A percentile compares a stretch with the other conserved stretches of the same genome.
phyloP scores from a whole-genome alignment of 2,888 invertebrate species.

The Hypomecis punctinalis region DNA sequence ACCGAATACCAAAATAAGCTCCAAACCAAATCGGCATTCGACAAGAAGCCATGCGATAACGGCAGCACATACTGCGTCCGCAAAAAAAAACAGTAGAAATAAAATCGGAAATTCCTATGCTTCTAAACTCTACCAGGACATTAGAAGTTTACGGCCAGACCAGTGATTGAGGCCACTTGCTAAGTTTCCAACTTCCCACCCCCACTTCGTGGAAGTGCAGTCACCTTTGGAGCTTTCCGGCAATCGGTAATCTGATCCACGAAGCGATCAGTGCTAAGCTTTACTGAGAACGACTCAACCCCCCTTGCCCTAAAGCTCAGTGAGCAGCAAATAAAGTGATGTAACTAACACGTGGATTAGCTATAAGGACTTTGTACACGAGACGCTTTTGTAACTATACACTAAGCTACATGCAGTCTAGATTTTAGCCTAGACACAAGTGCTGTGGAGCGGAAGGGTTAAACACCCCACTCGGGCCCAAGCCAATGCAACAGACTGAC shows the following conservation, averaged over 20 bases:
- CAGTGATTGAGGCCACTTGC: slow-evolving; percentile 54
- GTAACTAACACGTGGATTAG: slow-evolving; percentile 31
- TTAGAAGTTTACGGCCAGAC: slow-evolving; percentile 58
- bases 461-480: slow-evolving; percentile 31
- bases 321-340: slow-evolving; percentile 28
- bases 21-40: neutral
- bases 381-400: slow-evolving; percentile 36
- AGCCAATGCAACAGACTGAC: slow-evolving; percentile 40
- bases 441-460: slow-evolving; percentile 27
- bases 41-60: neutral
- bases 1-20: neutral
- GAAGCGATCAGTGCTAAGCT: slow-evolving; percentile 24
- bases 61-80: neutral
- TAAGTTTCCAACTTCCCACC: slow-evolving; percentile 65
- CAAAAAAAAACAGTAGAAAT: neutral
- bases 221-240: slow-evolving; percentile 61
- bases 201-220: slow-evolving; percentile 72
- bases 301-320: slow-evolving; percentile 25
- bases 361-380: slow-evolving; percentile 38
- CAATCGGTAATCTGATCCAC: slow-evolving; percentile 29
- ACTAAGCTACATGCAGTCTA: slow-evolving; percentile 32
- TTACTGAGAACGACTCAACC: slow-evolving; percentile 17
- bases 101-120: slow-evolving; percentile 42
- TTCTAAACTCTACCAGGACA: slow-evolving; percentile 57
- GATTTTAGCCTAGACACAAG: slow-evolving; percentile 29